These are phyloP conservation scores for Melipona quadrifasciata DNA, from an alignment of 1,140 invertebrate species.

Conservation along the genomic window DNA sequence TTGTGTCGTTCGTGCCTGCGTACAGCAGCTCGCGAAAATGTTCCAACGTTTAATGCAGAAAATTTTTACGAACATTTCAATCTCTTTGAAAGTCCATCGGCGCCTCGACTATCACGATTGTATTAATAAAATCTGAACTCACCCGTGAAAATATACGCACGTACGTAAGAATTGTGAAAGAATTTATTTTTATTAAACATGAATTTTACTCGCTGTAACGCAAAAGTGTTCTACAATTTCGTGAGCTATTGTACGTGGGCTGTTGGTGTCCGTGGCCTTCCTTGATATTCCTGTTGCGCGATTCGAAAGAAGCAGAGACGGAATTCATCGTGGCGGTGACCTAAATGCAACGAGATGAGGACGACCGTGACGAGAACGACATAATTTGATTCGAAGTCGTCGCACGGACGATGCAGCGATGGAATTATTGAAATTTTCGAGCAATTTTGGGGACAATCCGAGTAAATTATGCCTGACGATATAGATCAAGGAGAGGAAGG, in stretches of 20 bases:
- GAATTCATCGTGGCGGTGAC: constrained; percentile 51
- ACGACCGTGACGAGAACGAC: constrained; percentile 41
- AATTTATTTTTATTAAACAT: too few species aligned
- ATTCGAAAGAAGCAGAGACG: constrained; percentile 37
- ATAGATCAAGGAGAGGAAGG: too few species aligned
- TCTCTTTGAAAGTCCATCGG: too few species aligned
- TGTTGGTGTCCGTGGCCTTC: constrained; percentile 16
- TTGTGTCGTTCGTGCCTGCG: neutral
- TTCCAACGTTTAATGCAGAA: neutral
- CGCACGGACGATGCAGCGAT: neutral
- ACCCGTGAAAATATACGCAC: too few species aligned
- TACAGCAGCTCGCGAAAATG: neutral
- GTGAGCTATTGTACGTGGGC: neutral
- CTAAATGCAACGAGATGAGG: constrained; percentile 51
- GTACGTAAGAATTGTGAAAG: too few species aligned
- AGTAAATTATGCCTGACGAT: neutral
- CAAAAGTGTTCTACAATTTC: neutral
- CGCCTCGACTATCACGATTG: too few species aligned
- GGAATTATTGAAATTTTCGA: constrained; percentile 46
- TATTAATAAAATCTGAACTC: too few species aligned
- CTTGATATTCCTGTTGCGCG: constrained; percentile 56
- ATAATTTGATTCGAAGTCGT: constrained; percentile 26
- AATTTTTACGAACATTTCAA: neutral
- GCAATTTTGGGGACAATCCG: constrained; percentile 44
- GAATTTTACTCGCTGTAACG: too few species aligned